Evolutionary conservation across 2,797 vertebrate species (phyloP).

Genomic region (Cirrhinus mrigala): DNA sequence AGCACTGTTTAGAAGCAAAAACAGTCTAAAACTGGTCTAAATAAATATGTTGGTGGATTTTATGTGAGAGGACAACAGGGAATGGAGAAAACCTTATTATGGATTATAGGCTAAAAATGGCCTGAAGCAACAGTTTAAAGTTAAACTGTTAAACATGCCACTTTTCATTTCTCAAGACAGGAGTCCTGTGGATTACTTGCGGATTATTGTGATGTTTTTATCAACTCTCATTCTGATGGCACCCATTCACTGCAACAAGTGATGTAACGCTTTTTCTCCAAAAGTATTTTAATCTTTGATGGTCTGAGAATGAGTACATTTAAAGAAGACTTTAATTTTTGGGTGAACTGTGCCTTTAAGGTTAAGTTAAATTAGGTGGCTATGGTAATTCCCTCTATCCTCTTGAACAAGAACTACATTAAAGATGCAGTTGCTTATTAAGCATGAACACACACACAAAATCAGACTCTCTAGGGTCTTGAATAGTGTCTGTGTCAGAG

Average conservation of each 20-base stretch:
- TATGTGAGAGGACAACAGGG: neutral
- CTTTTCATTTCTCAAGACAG: neutral
- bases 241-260: too few species aligned
- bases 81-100: neutral
- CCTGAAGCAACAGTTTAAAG: neutral
- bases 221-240: too few species aligned
- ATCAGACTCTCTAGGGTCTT: neutral
- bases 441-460: neutral
- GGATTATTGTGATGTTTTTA: too few species aligned
- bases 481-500: slow-evolving; percentile 21
- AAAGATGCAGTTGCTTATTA: neutral
- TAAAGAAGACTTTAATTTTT: too few species aligned
- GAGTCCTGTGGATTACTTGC: neutral
- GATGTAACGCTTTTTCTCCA: too few species aligned
- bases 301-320: too few species aligned
- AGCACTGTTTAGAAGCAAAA: neutral
- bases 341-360: neutral
- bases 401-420: neutral
- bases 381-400: neutral
- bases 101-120: neutral
- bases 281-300: too few species aligned
- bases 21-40: neutral
- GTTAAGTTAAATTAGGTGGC: neutral
- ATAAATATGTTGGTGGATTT: neutral
- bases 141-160: neutral